phyloP scores from a whole-genome alignment of 2,113 vertebrate species.

The Heliornis fulica region DNA sequence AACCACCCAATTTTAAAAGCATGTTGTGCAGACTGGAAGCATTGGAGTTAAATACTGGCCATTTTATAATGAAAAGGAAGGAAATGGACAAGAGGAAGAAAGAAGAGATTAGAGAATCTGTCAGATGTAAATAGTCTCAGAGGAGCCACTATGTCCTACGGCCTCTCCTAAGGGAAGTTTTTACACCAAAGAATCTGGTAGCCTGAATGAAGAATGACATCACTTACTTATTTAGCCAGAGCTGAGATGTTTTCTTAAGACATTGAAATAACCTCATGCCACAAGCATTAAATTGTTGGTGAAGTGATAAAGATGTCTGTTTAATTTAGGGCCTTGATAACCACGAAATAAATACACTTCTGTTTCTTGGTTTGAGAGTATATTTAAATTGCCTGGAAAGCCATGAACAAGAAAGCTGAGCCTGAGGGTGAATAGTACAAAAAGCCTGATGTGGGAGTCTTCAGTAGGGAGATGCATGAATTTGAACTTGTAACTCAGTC shows the following conservation, averaged over 20 bases:
- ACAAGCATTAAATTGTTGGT: conserved; percentile 59
- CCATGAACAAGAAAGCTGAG: background rate
- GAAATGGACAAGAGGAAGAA: conserved; percentile 63
- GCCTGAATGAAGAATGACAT: conserved; percentile 72
- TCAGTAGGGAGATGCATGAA: background rate
- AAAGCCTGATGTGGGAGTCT: background rate
- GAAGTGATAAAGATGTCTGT: conserved; percentile 57
- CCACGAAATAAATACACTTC: conserved; percentile 35
- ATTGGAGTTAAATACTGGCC: conserved; percentile 32
- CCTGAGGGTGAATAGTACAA: background rate
- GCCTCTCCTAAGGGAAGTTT: conserved; percentile 61
- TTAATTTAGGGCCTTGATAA: conserved; percentile 58
- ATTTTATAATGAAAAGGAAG: conserved; percentile 54
- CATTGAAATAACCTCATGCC: conserved; percentile 71
- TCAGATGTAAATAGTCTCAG: conserved; percentile 73
- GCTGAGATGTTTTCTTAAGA: conserved; percentile 68
- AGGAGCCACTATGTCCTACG: conserved; percentile 78
- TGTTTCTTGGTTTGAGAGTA: background rate
- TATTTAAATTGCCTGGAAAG: conserved; percentile 21
- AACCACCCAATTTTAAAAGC: conserved; percentile 23
- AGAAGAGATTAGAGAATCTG: conserved; percentile 70
- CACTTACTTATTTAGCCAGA: conserved; percentile 74
- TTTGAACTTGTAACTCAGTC: background rate
- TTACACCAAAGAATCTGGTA: conserved; percentile 67
- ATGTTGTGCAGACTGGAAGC: conserved; percentile 34